Conservation (phyloP, 2,113 vertebrate genomes). For the Puffinus mauretanicus region DNA sequence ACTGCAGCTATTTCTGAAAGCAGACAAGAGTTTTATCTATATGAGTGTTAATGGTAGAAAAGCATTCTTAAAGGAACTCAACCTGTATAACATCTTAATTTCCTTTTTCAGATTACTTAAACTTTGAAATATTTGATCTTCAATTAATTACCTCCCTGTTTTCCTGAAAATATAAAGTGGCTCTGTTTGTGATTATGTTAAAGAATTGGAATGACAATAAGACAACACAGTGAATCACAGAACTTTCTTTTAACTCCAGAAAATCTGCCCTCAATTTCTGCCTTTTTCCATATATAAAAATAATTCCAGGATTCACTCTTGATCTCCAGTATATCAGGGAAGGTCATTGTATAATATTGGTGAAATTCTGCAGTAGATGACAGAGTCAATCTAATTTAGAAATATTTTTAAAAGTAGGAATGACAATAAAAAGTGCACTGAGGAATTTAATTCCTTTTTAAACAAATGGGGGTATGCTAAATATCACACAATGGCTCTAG, state of each 20-base stretch:
- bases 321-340: neutral
- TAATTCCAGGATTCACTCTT: neutral
- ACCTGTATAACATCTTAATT: neutral
- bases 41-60: neutral
- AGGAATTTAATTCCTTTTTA: neutral
- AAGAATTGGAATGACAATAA: neutral
- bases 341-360: neutral
- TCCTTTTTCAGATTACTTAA: constrained; percentile 30
- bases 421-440: neutral
- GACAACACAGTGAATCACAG: neutral
- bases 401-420: neutral
- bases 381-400: neutral
- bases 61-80: neutral
- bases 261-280: neutral
- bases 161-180: neutral
- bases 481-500: neutral
- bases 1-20: neutral
- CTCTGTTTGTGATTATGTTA: neutral
- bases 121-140: neutral
- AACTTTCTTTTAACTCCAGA: neutral
- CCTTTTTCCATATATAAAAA: neutral
- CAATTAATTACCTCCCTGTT: neutral
- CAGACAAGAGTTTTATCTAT: neutral
- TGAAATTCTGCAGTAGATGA: neutral
- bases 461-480: neutral